These are phyloP conservation scores for Centropus bengalensis DNA, from an alignment of 2,113 vertebrate species.

Conservation along the genomic window DNA sequence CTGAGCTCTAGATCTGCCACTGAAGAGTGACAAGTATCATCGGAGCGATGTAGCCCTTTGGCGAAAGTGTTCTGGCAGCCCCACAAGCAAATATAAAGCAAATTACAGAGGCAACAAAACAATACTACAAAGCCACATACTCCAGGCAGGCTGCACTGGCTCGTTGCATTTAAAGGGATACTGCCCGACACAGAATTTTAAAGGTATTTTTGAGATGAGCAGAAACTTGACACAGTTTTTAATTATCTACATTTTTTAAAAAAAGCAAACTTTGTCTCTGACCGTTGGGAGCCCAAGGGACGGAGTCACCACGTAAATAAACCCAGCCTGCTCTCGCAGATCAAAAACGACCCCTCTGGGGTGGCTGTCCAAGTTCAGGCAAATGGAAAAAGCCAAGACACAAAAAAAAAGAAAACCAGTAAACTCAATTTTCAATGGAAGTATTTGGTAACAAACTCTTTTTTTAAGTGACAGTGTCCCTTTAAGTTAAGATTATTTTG, in stretches of 20 bases:
- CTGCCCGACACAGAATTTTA: neutral
- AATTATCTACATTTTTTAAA: neutral
- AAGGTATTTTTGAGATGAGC: neutral
- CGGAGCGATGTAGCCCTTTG: neutral
- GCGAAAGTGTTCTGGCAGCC: constrained; percentile 69
- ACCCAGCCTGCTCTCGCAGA: neutral
- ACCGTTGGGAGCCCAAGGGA: constrained; percentile 13
- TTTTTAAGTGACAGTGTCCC: constrained; percentile 68
- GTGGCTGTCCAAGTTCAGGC: neutral
- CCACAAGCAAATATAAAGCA: constrained; percentile 42
- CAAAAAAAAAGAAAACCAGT: neutral
- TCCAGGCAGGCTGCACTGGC: neutral
- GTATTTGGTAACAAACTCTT: neutral
- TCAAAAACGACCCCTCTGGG: neutral
- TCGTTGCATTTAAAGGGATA: constrained; percentile 69
- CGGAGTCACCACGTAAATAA: neutral
- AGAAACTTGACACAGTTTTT: neutral
- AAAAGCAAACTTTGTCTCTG: neutral
- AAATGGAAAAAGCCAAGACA: neutral
- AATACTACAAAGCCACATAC: constrained; percentile 28
- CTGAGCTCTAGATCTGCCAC: neutral
- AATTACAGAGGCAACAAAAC: constrained; percentile 34
- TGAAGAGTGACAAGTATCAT: neutral
- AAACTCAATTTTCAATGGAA: neutral
- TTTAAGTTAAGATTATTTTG: constrained; percentile 58